Base-by-base conservation (phyloP, 2,888 invertebrate species). In the Conchocele bisecta region DNA sequence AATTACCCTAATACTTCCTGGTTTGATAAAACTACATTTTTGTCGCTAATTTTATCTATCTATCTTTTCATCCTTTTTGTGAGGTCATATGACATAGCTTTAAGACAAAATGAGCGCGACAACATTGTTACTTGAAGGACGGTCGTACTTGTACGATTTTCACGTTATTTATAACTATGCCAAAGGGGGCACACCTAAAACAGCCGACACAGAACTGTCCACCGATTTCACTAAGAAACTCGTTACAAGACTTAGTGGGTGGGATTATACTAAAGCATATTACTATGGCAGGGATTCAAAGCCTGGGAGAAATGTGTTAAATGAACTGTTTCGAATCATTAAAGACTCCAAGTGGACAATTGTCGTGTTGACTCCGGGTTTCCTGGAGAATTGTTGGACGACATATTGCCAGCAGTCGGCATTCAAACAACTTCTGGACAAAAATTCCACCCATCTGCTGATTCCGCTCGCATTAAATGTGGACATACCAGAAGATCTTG, bases 251-350 rank as follows among this genome's bases (percentile, higher is more conserved):
- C 41, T 59, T 24, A 15, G 20, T 33, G 13, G 15, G 4, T 33
- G 48, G 53, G 56, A 60, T 13, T 56, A 42, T 24, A 20, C 26
- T 4, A 33, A 39, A 13, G 60, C 51, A n/a, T 59, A 54, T 22
- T 71, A 71, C 33, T 50, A 65, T 60, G 64, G 65, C 26, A 53
- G 70, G 7, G 70, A 71, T 42, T 46, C 65, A 4, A 24, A 59
- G 11, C 70, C 70, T 24, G 70, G 70, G 2, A 54, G 60, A 29
- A 65, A 65, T 60, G 33, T 65, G 4, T 71, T 71, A 39, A 33
- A 11, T 33, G 70, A 71, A 59, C 54, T 71, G 29, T 71, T 65
- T 33, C 33, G 42, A 13, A 26, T 57, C 4, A 42, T 71, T 3
- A 53, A 48, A 20, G 28, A 17, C 11, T 65, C 70, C 11, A 31